A percentile compares a stretch with the other conserved stretches of the same genome.
Evolutionary conservation across 2,113 vertebrate species (phyloP).

Genomic region (Formicarius rufipectus): DNA sequence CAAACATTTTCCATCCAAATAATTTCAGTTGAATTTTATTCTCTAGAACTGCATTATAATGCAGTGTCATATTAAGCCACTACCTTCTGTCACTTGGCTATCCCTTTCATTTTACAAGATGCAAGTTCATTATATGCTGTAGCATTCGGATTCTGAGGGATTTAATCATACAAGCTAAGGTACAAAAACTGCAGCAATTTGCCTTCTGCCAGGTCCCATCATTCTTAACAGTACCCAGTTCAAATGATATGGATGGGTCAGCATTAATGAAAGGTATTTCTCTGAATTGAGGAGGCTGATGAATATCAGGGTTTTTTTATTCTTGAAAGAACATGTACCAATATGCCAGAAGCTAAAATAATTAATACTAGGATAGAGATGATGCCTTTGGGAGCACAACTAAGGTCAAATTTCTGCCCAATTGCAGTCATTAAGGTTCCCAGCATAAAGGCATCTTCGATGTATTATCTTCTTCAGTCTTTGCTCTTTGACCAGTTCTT

Average conservation of each 20-base stretch:
- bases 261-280: not conserved
- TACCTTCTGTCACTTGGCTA: conserved; percentile 59
- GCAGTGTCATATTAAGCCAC: not conserved
- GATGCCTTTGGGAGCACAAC: not conserved
- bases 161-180: not conserved
- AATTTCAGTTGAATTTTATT: conserved; percentile 16
- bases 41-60: conserved; percentile 3
- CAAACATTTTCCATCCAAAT: not conserved
- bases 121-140: conserved; percentile 23
- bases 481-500: not conserved
- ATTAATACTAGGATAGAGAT: not conserved
- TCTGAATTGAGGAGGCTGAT: not conserved
- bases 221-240: not conserved
- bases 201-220: not conserved
- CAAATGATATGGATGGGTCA: not conserved
- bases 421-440: not conserved
- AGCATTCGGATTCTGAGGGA: not conserved
- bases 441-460: not conserved
- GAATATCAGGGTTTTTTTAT: not conserved
- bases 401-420: not conserved
- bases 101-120: conserved; percentile 23
- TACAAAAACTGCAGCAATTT: not conserved
- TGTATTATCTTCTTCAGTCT: not conserved
- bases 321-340: not conserved
- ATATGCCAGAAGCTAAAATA: not conserved